Base-by-base conservation (phyloP, 1,140 invertebrate species). In the Papilio glaucus region DNA sequence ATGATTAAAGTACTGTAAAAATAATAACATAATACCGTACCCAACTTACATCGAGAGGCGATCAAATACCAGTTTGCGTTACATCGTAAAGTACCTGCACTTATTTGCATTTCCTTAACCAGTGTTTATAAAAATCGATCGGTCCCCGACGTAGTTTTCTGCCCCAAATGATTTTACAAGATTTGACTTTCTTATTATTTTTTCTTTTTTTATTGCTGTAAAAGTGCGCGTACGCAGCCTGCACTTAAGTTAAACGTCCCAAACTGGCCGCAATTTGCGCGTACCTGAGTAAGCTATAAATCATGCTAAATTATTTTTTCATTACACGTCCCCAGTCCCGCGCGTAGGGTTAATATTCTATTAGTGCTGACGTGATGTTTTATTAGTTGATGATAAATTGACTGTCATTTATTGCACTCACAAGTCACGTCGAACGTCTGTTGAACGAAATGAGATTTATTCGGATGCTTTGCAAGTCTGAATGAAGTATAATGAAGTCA, bases 271-370 rank as follows among this genome's bases (percentile, higher is more conserved):
- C 84, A 91, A 90, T 91, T 91, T 87, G 85, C 85, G 72, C 72
- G 63, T 74, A 67, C 60, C 80, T 88, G 89, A 92, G 84, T 92
- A 86, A 92, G 90, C 90, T 87, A 92, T 92, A 92, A 91, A 92
- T 92, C 89, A 83, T 78, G 79, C 67, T 79, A 86, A 90, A 90
- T 90, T 89, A 88, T 90, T 88, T 89, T 90, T 89, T 88, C 87
- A 90, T 90, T 90, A 83, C 79, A 72, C 77, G 53, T 67, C 75
- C 37, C 49, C 76, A 71, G 70, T 68, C 41, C 63, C 33, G 42
- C 45, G 69, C 69, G 77, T 69, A 85, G 85, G 73, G 72, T 84
- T 88, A 83, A 83, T 90, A 88, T 82, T 89, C 85, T 88, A 87
- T 87, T 86, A 87, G 82, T 83, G 78, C 53, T 76, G 80, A 75